These are phyloP conservation scores for Sycophaga agraensis DNA, from an alignment of 1,140 invertebrate species.

Conservation along the genomic window DNA sequence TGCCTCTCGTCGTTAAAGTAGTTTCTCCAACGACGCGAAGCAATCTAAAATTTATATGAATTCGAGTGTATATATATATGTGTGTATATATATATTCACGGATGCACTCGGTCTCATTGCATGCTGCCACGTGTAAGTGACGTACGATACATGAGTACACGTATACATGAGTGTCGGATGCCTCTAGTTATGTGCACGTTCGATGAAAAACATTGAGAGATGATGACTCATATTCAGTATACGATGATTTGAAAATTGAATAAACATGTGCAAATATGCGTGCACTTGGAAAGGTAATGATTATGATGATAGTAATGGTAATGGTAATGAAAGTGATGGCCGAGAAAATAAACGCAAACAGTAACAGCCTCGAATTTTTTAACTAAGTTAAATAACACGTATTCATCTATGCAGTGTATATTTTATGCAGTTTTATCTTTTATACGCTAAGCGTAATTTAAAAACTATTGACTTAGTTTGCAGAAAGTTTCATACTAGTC, in stretches of 20 bases:
- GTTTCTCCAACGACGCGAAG: conserved; percentile 23
- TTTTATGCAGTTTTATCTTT: too few species aligned
- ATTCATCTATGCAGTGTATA: too few species aligned
- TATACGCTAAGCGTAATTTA: too few species aligned
- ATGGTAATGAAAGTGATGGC: too few species aligned
- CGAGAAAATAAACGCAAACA: conserved; percentile 2
- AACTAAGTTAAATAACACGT: too few species aligned
- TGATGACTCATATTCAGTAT: conserved; percentile 32
- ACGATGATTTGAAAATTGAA: not conserved
- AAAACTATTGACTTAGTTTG: too few species aligned
- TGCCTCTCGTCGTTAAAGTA: not conserved
- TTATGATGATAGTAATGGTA: too few species aligned
- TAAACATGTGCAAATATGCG: conserved; percentile 29
- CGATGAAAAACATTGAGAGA: conserved; percentile 33
- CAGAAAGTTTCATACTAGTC: too few species aligned
- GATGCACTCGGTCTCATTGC: not conserved
- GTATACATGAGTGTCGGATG: conserved; percentile 12
- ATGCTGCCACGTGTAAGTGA: conserved; percentile 8
- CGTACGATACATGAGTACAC: conserved; percentile 19
- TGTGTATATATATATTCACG: conserved; percentile 16
- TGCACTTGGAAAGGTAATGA: too few species aligned
- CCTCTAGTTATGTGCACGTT: conserved; percentile 42
- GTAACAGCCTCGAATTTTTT: conserved; percentile 4
- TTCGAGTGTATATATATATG: conserved; percentile 19
- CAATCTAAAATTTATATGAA: conserved; percentile 33